Evolutionary conservation across 2,113 vertebrate genomes (phyloP), one percentile per base, ranked within the genome.

Genomic region (Variabilichromis moorii): DNA sequence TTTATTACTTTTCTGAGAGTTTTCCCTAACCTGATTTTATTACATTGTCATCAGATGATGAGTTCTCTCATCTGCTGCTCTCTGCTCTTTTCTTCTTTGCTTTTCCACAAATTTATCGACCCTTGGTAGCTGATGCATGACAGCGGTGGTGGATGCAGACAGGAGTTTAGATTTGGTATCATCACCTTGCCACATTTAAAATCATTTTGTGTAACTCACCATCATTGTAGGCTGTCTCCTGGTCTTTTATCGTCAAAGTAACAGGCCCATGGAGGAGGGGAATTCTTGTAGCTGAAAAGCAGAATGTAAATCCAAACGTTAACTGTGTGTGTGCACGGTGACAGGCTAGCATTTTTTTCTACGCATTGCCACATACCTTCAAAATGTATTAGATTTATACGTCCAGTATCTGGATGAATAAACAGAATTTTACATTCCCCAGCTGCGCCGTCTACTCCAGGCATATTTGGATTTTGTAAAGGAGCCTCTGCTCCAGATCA

Each of bases 21-120:
- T 95, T 94, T 93, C 94, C 90, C 93, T 94, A 95, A 95, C 91
- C 90, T 94, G 93, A 95, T 95, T 96, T 95, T 95, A 95, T 95
- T 92, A 94, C 92, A 87, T 89, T 95, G 94, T 94, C 94, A 93
- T 94, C 95, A 94, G 92, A 95, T 94, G 92, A 95, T 96, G 93
- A 95, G 93, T 92, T 94, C 86, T 93, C 91, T 95, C 90, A 92
- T 92, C 92, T 90, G 88, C 83, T 40, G 76, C 84, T 81, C 92
- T 78, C 81, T 71, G 54, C 84, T 90, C 89, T 89, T 68, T 92
- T 93, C 86, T 76, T 88, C 84, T 92, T 89, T 80, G 84, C 92
- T 90, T 90, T 91, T 81, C 92, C 86, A 40, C 89, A 85, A 85
- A 91, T 91, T 84, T 92, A 92, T 92, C 89, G 37, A 90, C 88